phyloP scores from a whole-genome alignment of 1,140 invertebrate genomes.

The Melanaphis sacchari region DNA sequence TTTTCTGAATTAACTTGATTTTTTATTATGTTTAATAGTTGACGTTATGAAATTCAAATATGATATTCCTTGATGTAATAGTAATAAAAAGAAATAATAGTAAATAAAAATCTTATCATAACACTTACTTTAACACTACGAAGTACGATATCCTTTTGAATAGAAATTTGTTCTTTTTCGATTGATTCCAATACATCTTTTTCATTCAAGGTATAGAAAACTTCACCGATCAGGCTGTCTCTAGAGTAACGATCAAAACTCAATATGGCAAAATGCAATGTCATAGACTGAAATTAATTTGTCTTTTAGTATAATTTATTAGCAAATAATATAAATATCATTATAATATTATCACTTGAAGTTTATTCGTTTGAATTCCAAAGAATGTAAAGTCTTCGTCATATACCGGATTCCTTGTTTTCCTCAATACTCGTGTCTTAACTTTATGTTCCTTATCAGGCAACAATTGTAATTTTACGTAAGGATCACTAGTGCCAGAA shows the following conservation, averaged over 20 bases:
- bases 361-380: conserved; percentile 83
- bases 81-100: background rate
- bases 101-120: background rate
- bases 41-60: background rate
- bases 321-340: background rate
- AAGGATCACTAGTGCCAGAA: conserved; percentile 80
- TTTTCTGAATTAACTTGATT: too few species aligned
- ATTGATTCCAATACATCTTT: conserved; percentile 78
- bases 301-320: background rate
- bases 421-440: conserved; percentile 91
- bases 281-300: conserved; percentile 72
- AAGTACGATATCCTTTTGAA: conserved; percentile 85
- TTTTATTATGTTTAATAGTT: too few species aligned
- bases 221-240: conserved; percentile 96
- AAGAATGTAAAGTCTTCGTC: conserved; percentile 98
- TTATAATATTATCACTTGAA: conserved; percentile 67
- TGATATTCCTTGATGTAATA: background rate
- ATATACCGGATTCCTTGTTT: conserved; percentile 91
- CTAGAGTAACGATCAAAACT: conserved; percentile 97
- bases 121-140: conserved; percentile 79
- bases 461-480: conserved; percentile 91
- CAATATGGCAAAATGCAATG: conserved; percentile 91
- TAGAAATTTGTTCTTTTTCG: conserved; percentile 77
- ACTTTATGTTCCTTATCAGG: conserved; percentile 95
- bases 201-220: conserved; percentile 83